A percentile compares a stretch with the other conserved stretches of the same genome.
Evolutionary conservation across 2,797 vertebrate genomes (phyloP).

Genomic region (Podarcis lilfordi): DNA sequence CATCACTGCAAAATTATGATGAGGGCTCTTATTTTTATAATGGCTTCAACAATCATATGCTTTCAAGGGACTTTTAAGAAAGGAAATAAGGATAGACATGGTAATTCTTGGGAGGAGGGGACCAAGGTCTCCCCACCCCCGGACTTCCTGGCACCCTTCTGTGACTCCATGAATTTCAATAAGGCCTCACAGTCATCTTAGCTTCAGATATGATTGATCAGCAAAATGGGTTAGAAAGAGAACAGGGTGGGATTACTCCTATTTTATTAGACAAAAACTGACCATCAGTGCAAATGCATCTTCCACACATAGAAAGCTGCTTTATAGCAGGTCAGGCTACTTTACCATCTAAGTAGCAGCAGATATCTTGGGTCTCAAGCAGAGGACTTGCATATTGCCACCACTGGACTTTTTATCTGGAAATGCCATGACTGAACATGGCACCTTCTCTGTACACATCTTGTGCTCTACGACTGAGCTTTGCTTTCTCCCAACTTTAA

Average conservation of each 20-base stretch:
- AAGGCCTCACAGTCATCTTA: background rate
- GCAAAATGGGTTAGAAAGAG: background rate
- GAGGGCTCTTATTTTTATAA: conserved; percentile 2
- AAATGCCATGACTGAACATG: background rate
- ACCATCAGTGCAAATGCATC: background rate
- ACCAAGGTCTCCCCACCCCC: too few species aligned
- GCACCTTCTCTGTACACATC: background rate
- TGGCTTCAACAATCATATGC: background rate
- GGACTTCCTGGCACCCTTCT: background rate
- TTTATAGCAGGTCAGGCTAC: too few species aligned
- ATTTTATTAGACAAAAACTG: background rate
- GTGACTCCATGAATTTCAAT: background rate
- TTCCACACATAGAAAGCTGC: background rate
- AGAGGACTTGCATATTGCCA: background rate
- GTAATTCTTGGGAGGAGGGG: background rate
- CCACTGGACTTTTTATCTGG: background rate
- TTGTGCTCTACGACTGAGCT: background rate
- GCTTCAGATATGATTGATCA: background rate
- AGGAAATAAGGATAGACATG: background rate
- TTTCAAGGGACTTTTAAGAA: background rate
- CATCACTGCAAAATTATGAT: background rate
- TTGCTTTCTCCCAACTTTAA: background rate
- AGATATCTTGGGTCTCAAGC: too few species aligned
- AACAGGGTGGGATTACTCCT: background rate
- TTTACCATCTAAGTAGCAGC: too few species aligned